phyloP scores from a whole-genome alignment of 1,140 invertebrate genomes.

The Nasonia longicornis region DNA sequence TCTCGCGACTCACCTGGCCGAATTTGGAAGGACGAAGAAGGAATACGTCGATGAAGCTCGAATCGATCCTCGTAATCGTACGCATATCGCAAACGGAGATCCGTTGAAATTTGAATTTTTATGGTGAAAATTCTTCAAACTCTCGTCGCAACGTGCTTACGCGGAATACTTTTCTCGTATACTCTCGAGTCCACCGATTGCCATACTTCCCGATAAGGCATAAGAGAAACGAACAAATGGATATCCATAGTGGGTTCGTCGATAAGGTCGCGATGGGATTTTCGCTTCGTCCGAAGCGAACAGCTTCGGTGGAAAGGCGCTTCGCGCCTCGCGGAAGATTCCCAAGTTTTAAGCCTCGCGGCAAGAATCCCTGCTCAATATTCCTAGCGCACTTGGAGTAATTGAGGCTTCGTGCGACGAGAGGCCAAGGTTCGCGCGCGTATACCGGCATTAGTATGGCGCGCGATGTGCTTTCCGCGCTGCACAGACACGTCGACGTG shows the following conservation, averaged over 20 bases:
- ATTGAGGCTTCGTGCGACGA: conserved; percentile 40
- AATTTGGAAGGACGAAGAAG: background rate
- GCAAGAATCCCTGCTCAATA: conserved; percentile 39
- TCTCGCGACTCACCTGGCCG: background rate
- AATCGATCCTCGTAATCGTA: background rate
- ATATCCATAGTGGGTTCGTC: background rate
- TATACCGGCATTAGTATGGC: conserved; percentile 30
- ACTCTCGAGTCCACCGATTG: too few relatives aligned
- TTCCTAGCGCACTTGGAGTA: conserved; percentile 45
- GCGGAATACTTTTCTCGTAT: too few relatives aligned
- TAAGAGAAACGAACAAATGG: background rate
- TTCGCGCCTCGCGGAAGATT: background rate
- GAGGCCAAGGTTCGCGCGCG: conserved; percentile 30
- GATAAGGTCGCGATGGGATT: conserved; percentile 14
- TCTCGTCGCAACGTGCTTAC: too few relatives aligned
- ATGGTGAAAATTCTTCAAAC: too few relatives aligned
- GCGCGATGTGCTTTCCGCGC: background rate
- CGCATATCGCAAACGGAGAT: too few relatives aligned
- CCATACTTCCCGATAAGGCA: too few relatives aligned
- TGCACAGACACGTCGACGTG: background rate
- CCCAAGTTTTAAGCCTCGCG: conserved; percentile 5
- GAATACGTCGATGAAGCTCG: background rate
- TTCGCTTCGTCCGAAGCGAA: background rate
- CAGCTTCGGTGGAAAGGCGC: background rate
- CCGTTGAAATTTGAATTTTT: too few relatives aligned